Base-by-base conservation (phyloP, 1,140 invertebrate genomes). In the Carposina sasakii region DNA sequence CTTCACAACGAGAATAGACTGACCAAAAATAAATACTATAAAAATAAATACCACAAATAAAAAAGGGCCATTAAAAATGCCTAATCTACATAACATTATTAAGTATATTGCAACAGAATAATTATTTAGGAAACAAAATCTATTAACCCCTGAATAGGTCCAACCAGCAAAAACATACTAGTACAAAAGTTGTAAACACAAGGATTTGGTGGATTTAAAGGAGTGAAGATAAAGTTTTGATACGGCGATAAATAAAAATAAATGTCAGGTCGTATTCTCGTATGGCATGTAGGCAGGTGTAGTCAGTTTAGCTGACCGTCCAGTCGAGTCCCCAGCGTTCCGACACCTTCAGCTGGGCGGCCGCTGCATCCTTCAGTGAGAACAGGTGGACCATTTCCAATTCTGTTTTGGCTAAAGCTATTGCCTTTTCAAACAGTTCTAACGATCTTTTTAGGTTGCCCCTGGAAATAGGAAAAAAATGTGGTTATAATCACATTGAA, bases 371-470 rank as follows among this genome's bases (percentile, higher is more conserved):
- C 73, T 90, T 90, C 50, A 96, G 77, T 1, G 94, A 92, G 74
- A 92, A 95, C 60, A 98, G 87, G 79, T 98, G 96, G 19, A 92
- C 90, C 86, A 98, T 89, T 85, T 98, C 96, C 51, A 91, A 85
- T 75, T 93, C 90, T 15, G 93, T 95, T 67, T 94, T 94, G 19
- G 94, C 91, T 43, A 96, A 85, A 37, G 88, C 87, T 50, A 98
- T 90, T n/a, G 96, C 96, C 79, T 94, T 95, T 58, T 97, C 91
- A 71, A 98, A 97, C 15, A 95, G 86, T 54, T 91, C 90, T 48
- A 98, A 89, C 5, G 96, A 96, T 66, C 91, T 87, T 41, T 90
- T 86, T 44, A 98, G 81, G 73, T 97, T 94, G 34, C 94, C 94
- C 57, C 94, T 96, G 77, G 61, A 89, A 90, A 60, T 39, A 2